These are phyloP conservation scores for Pentalonia nigronervosa DNA, from an alignment of 1,140 invertebrate species.

Conservation along the genomic window DNA sequence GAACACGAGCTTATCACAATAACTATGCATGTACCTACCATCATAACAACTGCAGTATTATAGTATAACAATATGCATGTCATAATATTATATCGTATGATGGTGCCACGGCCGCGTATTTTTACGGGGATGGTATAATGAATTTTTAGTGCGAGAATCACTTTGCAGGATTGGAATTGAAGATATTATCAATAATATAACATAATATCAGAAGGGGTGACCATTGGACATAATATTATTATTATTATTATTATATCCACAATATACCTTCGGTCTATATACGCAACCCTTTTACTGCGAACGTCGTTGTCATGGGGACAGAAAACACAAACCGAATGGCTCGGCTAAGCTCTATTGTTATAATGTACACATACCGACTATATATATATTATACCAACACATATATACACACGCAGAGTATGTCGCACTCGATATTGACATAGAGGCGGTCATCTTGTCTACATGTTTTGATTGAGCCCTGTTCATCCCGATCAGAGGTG, in stretches of 20 bases:
- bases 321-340: conserved; percentile 44
- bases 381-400: background rate
- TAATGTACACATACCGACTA: background rate
- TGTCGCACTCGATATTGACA: background rate
- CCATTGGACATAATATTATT: background rate
- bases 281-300: conserved; percentile 11
- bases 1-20: background rate
- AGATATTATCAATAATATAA: background rate
- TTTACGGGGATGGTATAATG: background rate
- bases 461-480: background rate
- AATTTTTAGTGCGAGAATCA: background rate
- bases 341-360: background rate
- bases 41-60: too few species aligned
- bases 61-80: background rate
- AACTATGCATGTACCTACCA: background rate
- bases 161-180: background rate
- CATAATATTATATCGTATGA: background rate
- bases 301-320: conserved; percentile 3
- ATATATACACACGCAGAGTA: background rate
- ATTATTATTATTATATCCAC: background rate
- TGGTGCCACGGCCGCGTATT: background rate
- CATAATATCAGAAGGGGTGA: background rate
- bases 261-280: background rate
- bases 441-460: conserved; percentile 17
- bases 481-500: background rate